These are phyloP conservation scores for Temnothorax unifasciatus DNA, from an alignment of 2,888 invertebrate species.

Conservation along the genomic window DNA sequence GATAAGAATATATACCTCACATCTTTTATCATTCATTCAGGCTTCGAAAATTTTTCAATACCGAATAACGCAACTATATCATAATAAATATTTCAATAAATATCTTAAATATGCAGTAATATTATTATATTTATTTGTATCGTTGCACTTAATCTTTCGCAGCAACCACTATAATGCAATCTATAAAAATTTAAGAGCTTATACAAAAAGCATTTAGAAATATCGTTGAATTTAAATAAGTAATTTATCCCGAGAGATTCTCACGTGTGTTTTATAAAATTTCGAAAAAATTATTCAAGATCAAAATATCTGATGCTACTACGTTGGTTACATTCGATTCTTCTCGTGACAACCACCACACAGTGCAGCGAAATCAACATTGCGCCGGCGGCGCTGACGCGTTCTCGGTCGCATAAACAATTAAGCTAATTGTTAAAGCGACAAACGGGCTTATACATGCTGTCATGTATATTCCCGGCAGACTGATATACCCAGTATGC, in stretches of 20 bases:
- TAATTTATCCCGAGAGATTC: not conserved
- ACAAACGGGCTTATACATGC: constrained; percentile 58
- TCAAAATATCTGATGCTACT: not conserved
- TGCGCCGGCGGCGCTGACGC: constrained; percentile 53
- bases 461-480: constrained; percentile 58
- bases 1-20: not conserved
- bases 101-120: not conserved
- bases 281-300: not conserved
- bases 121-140: not conserved
- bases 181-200: not conserved
- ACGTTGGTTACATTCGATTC: constrained; percentile 36
- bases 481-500: constrained; percentile 70
- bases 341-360: not conserved
- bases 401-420: constrained; percentile 75
- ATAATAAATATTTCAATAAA: not conserved
- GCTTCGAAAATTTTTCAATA: not conserved
- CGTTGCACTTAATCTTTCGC: not conserved
- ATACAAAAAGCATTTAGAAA: not conserved
- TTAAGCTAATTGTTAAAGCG: constrained; percentile 80
- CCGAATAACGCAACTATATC: not conserved
- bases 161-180: not conserved
- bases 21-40: not conserved
- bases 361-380: constrained; percentile 40
- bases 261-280: not conserved
- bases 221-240: not conserved